Conservation (phyloP, 2,797 vertebrate species). For the Nyctalus aviator region DNA sequence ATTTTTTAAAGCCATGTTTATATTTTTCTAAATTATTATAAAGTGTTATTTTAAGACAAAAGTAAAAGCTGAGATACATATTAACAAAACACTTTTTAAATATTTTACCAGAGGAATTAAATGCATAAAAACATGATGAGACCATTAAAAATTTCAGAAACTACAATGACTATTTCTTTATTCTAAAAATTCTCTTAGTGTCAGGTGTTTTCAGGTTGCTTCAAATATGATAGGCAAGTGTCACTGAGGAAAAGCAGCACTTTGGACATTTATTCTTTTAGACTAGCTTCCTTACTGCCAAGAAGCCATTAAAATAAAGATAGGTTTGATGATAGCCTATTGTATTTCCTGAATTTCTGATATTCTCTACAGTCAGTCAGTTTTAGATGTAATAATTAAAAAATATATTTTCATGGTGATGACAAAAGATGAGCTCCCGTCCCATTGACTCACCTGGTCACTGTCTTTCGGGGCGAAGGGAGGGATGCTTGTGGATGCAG, state of each 20-base stretch:
- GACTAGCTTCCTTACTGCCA: background rate
- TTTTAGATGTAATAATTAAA: slow-evolving; percentile 7
- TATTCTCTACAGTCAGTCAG: slow-evolving; percentile 20
- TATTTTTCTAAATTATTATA: slow-evolving; percentile 39
- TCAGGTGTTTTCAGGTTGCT: slow-evolving; percentile 28
- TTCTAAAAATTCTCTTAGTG: slow-evolving; percentile 28
- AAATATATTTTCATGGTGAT: background rate
- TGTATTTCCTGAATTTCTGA: slow-evolving; percentile 41
- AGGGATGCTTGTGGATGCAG: slow-evolving; percentile 86
- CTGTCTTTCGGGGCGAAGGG: slow-evolving; percentile 75
- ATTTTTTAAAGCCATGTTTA: background rate
- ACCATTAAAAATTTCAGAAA: slow-evolving; percentile 54
- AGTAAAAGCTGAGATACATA: slow-evolving; percentile 55
- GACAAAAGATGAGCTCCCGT: slow-evolving; percentile 43
- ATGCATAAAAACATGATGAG: slow-evolving; percentile 55
- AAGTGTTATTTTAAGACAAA: slow-evolving; percentile 59
- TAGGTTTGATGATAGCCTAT: background rate
- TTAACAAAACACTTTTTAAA: slow-evolving; percentile 54
- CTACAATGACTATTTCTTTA: slow-evolving; percentile 23
- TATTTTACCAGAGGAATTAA: slow-evolving; percentile 47
- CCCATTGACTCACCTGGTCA: slow-evolving; percentile 84
- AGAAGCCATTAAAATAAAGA: slow-evolving; percentile 46
- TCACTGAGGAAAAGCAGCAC: background rate
- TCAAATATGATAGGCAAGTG: background rate
- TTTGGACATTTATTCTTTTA: background rate